Evolutionary conservation across 2,113 vertebrate species (phyloP).

Genomic region (Tretioscincus oriximinensis): DNA sequence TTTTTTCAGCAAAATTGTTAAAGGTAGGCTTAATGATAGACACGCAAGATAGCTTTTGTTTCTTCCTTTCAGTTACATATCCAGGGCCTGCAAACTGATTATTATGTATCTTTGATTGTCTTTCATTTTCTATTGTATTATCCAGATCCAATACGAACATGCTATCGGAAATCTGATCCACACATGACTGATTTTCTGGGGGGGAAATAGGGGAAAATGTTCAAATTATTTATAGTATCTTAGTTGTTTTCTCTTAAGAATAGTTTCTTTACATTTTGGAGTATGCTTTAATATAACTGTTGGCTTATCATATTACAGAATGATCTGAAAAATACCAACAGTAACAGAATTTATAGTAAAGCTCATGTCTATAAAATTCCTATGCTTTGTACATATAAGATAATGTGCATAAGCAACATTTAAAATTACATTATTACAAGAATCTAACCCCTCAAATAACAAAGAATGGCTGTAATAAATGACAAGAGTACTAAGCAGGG

Average conservation of each 20-base stretch:
- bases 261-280: not conserved
- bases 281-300: not conserved
- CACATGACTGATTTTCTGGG: slow-evolving; percentile 55
- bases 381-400: no score
- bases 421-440: no score
- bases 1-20: slow-evolving; percentile 44
- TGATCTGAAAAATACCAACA: no score
- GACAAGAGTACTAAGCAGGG: no score
- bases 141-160: not conserved
- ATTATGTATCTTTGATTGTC: slow-evolving; percentile 9
- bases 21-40: slow-evolving; percentile 23
- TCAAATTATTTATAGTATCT: not conserved
- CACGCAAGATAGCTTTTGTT: not conserved
- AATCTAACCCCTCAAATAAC: no score
- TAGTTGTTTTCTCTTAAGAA: not conserved
- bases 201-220: not conserved
- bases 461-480: no score
- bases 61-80: slow-evolving; percentile 62
- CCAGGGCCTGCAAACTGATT: slow-evolving; percentile 25
- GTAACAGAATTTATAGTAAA: no score
- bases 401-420: no score
- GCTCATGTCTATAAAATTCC: no score
- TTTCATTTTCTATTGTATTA: slow-evolving; percentile 28
- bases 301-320: no score
- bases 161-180: slow-evolving; percentile 33